Evolutionary conservation across 1,140 invertebrate genomes (phyloP).

Genomic region (Sitobion miscanthi): DNA sequence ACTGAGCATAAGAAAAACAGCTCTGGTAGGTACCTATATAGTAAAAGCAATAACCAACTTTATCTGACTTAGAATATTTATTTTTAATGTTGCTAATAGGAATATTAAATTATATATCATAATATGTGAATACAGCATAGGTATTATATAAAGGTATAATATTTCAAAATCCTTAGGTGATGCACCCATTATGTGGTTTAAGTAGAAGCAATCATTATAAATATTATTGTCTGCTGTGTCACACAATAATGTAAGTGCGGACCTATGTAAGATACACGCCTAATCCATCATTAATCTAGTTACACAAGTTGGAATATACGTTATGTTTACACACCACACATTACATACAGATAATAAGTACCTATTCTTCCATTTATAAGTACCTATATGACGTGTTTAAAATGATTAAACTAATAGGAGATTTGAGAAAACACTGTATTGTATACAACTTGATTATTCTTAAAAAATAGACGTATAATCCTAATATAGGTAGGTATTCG

Average conservation of each 20-base stretch:
- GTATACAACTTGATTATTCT: neutral
- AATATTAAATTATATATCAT: neutral
- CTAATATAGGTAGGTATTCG: neutral
- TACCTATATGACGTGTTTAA: neutral
- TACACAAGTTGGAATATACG: too few species aligned
- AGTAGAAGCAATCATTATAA: neutral
- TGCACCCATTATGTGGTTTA: neutral
- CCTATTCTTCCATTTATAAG: neutral
- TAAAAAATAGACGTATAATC: neutral
- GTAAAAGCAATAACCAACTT: neutral
- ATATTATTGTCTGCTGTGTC: neutral
- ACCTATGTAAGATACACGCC: too few species aligned
- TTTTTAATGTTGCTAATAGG: neutral
- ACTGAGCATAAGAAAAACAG: neutral
- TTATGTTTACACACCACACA: too few species aligned
- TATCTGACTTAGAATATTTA: neutral
- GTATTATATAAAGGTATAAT: neutral
- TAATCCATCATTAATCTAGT: too few species aligned
- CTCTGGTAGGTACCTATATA: neutral
- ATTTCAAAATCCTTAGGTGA: neutral
- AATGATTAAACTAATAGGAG: neutral
- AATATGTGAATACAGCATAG: neutral
- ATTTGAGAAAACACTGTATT: neutral
- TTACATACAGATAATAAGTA: neutral
- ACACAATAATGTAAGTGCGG: neutral